Evolutionary conservation across 2,113 vertebrate species (phyloP).

Genomic region (Dasypus novemcinctus): DNA sequence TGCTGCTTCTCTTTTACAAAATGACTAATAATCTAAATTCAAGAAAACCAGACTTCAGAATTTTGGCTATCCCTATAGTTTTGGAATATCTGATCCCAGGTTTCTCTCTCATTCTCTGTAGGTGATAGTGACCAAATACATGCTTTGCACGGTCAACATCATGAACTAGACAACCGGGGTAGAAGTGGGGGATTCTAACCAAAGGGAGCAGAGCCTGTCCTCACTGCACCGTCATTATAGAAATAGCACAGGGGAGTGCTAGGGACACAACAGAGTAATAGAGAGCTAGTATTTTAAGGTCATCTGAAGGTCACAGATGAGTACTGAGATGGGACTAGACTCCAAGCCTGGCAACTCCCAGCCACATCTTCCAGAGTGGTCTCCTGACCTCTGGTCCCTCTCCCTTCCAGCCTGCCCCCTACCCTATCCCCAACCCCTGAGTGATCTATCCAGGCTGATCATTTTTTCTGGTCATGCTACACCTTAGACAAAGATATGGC

Average conservation of each 20-base stretch:
- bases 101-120: not conserved
- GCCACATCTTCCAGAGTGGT: not conserved
- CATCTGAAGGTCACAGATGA: not conserved
- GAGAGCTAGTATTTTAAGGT: not conserved
- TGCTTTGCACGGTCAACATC: not conserved
- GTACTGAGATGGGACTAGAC: not conserved
- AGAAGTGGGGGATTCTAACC: not conserved
- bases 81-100: not conserved
- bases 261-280: not conserved
- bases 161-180: not conserved
- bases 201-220: not conserved
- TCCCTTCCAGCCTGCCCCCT: not conserved
- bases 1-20: not conserved
- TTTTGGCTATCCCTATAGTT: not conserved
- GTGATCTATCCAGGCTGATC: not conserved
- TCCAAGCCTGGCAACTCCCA: not conserved
- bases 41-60: not conserved
- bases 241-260: not conserved
- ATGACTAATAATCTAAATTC: not conserved
- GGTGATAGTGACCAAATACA: no score
- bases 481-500: not conserved
- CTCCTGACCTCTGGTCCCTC: not conserved
- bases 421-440: not conserved
- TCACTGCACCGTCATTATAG: fast-evolving
- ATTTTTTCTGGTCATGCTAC: not conserved